phyloP scores from a whole-genome alignment of 2,113 vertebrate genomes.

The Oncorhynchus mykiss region DNA sequence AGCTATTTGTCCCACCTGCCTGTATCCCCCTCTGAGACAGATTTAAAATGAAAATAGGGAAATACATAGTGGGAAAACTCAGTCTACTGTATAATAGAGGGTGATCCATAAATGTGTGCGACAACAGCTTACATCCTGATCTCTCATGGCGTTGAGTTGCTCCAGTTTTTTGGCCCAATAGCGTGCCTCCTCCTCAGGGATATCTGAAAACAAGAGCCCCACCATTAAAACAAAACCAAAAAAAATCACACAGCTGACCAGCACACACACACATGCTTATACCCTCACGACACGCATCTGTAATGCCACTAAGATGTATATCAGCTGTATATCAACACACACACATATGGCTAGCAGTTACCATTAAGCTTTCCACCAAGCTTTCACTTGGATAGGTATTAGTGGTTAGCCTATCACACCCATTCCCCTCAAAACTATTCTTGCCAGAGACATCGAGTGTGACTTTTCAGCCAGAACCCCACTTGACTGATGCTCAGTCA shows the following conservation, averaged over 20 bases:
- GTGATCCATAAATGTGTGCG: conserved; percentile 30
- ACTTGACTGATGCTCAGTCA: conserved; percentile 3
- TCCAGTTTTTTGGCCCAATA: conserved; percentile 99
- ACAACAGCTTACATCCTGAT: conserved; percentile 87
- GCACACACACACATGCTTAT: neutral
- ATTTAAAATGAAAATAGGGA: too few relatives aligned
- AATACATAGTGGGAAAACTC: too few relatives aligned
- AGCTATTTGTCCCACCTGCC: too few relatives aligned
- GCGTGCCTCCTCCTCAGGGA: conserved; percentile 95
- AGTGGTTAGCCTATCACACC: too few relatives aligned
- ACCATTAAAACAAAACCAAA: neutral
- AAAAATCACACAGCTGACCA: neutral
- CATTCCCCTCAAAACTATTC: neutral
- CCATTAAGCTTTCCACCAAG: too few relatives aligned
- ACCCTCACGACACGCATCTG: neutral
- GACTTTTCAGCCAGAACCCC: conserved; percentile 20
- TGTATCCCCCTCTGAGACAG: too few relatives aligned
- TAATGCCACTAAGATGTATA: too few relatives aligned
- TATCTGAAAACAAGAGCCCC: conserved; percentile 77
- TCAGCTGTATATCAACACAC: neutral
- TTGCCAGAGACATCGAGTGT: conserved; percentile 33
- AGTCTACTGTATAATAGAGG: conserved; percentile 15
- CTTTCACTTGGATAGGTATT: too few relatives aligned
- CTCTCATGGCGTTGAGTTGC: conserved; percentile 94
- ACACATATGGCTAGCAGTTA: conserved; percentile 1